Evolutionary conservation across 2,797 vertebrate species (phyloP), one percentile per base, ranked within the genome.

Genomic region (Remorina albescens): DNA sequence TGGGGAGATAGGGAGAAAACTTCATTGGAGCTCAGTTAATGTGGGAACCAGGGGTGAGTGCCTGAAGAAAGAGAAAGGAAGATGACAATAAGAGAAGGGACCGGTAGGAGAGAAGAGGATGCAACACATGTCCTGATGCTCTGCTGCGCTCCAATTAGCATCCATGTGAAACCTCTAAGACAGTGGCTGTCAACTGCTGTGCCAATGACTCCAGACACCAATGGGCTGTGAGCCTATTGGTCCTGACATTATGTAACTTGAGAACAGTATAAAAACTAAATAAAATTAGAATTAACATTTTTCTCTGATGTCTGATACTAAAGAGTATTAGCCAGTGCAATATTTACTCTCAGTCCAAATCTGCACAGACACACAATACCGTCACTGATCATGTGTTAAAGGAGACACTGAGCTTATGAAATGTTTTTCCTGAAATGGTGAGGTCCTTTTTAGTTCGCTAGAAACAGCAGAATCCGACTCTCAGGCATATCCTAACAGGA

Each of bases 51-150:
- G 32, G 62, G 72, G 71, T 62, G 81, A 85, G 74, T 18, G 57
- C 12, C 61, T 30, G 53, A 78, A 88, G 85, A 90, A 90, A 86
- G 80, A 86, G 86, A 89, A 87, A 85, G 67, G 78, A 61, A 77
- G 81, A 90, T 90, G 86, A 89, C 66, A 82, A 60, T 83, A 83
- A 62, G 76, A 64, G 74, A 82, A 58, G 63, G 56, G 51, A 74
- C 71, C 18, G 8, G 79, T 42, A 44, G 69, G 71, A 71, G 80
- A 70, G 56, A 73, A 76, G 66, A 69, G 79, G 74, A 86, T 78
- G 82, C 69, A 84, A 87, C 70, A 53, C 73, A 70, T 76, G 80
- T 86, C 80, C 77, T 37, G 72, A 76, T 84, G 85, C 84, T 74
- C 68, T 51, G 77, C 81, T 74, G 82, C 16, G 64, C 75, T 83